Conservation (phyloP, 2,888 invertebrate genomes). For the Willowsia nigromaculata region DNA sequence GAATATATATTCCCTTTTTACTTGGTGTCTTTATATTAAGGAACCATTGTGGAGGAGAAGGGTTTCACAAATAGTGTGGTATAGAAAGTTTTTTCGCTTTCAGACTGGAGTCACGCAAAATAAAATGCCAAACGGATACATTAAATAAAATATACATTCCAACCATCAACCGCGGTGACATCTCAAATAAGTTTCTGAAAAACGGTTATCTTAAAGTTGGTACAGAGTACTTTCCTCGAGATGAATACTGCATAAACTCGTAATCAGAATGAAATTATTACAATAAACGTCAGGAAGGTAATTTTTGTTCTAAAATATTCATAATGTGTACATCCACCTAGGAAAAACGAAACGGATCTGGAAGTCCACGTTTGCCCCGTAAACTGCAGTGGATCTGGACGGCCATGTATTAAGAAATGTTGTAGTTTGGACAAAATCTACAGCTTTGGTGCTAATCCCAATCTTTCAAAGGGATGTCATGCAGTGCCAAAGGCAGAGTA, state of each 20-base stretch:
- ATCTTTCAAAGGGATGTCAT: constrained; percentile 35
- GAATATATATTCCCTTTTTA: too few species aligned
- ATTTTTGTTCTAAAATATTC: background rate
- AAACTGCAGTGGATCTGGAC: constrained; percentile 53
- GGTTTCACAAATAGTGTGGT: too few species aligned
- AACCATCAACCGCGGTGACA: background rate
- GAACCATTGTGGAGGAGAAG: too few species aligned
- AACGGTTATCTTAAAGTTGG: constrained; percentile 69
- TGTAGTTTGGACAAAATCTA: constrained; percentile 68
- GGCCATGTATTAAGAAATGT: constrained; percentile 69
- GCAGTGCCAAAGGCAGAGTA: constrained; percentile 34
- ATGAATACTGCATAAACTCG: constrained; percentile 71
- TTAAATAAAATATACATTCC: constrained; percentile 8
- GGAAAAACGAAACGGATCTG: constrained; percentile 62
- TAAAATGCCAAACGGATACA: background rate
- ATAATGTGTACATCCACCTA: background rate
- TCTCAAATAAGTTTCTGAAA: constrained; percentile 47
- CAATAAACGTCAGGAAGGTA: background rate
- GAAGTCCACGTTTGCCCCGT: constrained; percentile 62
- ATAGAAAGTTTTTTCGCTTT: background rate
- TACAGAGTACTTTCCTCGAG: constrained; percentile 49
- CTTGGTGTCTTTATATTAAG: too few species aligned
- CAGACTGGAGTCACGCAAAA: constrained; percentile 39
- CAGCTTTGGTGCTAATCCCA: constrained; percentile 39
- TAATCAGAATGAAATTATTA: background rate